Base-by-base conservation (phyloP, 2,888 invertebrate species). In the Drosophila anomalata region DNA sequence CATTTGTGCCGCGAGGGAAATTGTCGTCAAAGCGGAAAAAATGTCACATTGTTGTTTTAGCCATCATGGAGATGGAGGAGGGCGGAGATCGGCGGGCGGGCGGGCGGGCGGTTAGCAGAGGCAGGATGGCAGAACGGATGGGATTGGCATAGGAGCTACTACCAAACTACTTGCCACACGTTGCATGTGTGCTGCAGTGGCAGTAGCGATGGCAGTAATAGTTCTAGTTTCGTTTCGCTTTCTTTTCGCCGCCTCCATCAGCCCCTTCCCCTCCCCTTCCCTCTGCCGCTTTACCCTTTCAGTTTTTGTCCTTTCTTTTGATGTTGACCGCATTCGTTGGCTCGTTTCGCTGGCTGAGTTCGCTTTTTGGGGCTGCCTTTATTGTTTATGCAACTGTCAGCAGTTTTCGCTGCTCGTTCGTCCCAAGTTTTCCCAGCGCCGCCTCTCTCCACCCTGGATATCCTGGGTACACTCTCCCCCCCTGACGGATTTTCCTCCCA, bases 331-430 rank as follows among this genome's bases (percentile, higher is more conserved):
- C 85, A 82, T 82, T 85, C 67, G 73, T 42, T 73, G 56, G 26
- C 59, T 58, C 54, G 60, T 51, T 77, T 62, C 65, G 63, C 63
- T 70, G 60, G 56, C 47, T 75, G 70, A 44, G 36, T 47, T 63
- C 59, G 48, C 58, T 71, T 59, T 57, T 52, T 50, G 63, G 54
- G 50, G 31, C 63, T 54, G 58, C 70, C 65, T 71, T 82, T 83
- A 83, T 83, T 83, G 85, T 83, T 83, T 83, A 85, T 83, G 82
- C 85, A 83, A 85, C 82, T 83, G 82, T 83, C 82, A 83, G 82
- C 82, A 85, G 85, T 83, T 82, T 85, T 85, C 76, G 72, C 67
- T 63, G 46, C 31, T 58, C 58, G 48, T 42, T 42, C 41, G 41
- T 41, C 17, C 31, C 57, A 73, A 57, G 76, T 80, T 69, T 73